Percentiles rank a stretch among this genome's conserved stretches.
Conservation (phyloP, 1,140 invertebrate genomes). For the Parasteatoda tepidariorum region DNA sequence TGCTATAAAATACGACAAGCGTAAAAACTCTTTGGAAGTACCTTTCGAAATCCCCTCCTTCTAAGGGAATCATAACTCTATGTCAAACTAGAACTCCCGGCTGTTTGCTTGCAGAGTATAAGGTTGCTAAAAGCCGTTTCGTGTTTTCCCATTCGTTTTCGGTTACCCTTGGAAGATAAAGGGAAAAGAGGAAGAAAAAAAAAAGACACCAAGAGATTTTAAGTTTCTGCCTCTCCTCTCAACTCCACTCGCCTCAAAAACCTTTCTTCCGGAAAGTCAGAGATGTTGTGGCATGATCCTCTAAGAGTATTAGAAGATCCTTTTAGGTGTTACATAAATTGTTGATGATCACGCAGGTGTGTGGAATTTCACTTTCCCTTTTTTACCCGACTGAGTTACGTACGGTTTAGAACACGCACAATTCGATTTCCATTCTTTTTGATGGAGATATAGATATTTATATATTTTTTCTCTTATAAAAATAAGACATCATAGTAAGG, state of each 20-base stretch:
- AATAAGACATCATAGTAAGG: too few species aligned
- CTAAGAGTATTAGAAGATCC: too few species aligned
- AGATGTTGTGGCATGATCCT: too few species aligned
- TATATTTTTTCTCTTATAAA: too few species aligned
- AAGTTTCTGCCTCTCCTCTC: not conserved
- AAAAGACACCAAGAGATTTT: not conserved
- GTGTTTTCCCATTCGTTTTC: slow-evolving; percentile 1
- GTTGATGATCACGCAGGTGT: too few species aligned
- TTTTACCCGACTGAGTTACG: too few species aligned
- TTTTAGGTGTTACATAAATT: too few species aligned
- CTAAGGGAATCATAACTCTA: slow-evolving; percentile 15
- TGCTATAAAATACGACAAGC: slow-evolving; percentile 18
- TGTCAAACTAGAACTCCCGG: not conserved
- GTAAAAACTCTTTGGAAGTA: not conserved
- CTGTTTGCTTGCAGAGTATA: not conserved
- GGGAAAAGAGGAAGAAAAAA: not conserved
- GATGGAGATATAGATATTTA: too few species aligned
- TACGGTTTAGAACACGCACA: too few species aligned
- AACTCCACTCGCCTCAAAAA: too few species aligned
- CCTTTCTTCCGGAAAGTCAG: not conserved
- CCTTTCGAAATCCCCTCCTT: not conserved
- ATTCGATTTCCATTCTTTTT: too few species aligned
- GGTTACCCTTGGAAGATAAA: not conserved
- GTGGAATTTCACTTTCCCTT: too few species aligned
- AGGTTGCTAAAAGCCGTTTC: slow-evolving; percentile 17